These are phyloP conservation scores for Menidia beryllina DNA, from an alignment of 2,113 vertebrate species.

Conservation along the genomic window DNA sequence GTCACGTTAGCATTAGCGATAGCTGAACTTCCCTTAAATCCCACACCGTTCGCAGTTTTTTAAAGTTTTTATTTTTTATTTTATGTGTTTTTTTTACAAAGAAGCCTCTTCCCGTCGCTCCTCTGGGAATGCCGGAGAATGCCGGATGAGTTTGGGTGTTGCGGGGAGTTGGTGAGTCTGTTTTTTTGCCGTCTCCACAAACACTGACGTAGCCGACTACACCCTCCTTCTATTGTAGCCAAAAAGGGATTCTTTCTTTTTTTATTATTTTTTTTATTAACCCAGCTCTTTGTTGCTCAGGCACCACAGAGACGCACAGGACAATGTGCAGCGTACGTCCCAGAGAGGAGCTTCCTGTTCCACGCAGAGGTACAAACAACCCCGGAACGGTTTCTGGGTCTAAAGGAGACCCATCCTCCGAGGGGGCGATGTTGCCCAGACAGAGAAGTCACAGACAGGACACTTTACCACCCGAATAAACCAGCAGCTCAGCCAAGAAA, in stretches of 20 bases:
- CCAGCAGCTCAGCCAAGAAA: too few species aligned
- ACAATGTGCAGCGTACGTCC: not conserved
- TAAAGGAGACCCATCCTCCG: too few species aligned
- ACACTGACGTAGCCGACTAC: not conserved
- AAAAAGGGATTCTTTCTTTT: not conserved
- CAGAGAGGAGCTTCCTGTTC: not conserved
- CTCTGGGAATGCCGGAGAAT: slow-evolving; percentile 18
- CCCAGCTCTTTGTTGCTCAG: not conserved
- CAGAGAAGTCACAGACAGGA: too few species aligned
- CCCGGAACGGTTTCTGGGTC: not conserved
- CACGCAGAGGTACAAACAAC: not conserved
- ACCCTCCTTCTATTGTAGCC: not conserved
- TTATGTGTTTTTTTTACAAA: slow-evolving; percentile 12
- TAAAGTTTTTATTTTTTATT: slow-evolving; percentile 29
- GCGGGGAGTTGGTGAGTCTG: not conserved
- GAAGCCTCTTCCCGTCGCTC: not conserved
- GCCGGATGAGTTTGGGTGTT: not conserved
- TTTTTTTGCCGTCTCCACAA: not conserved
- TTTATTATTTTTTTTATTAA: not conserved
- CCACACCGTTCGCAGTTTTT: slow-evolving; percentile 23
- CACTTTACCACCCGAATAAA: too few species aligned
- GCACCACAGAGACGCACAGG: not conserved
- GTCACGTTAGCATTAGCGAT: slow-evolving; percentile 2
- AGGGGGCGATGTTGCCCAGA: too few species aligned
- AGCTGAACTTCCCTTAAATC: slow-evolving; percentile 14